Percentiles rank a stretch among this genome's conserved stretches.
Conservation (phyloP, 1,140 invertebrate species). For the Triops cancriformis region DNA sequence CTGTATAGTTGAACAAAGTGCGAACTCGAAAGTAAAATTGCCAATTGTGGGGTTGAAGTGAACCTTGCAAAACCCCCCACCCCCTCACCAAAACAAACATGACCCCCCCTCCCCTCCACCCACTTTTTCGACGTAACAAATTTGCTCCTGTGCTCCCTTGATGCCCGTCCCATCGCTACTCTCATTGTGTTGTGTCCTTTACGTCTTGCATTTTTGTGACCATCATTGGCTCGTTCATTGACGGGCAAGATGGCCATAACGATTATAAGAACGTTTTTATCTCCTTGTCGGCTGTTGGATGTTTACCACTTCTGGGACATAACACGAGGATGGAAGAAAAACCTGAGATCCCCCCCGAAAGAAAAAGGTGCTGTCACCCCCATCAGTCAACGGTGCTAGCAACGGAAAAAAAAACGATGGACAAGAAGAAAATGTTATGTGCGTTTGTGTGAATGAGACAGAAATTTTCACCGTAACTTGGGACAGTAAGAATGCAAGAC, state of each 20-base stretch:
- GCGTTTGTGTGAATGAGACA: background rate
- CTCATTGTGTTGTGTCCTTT: background rate
- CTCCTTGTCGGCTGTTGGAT: slow-evolving; percentile 12
- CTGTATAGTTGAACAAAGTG: background rate
- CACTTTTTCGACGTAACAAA: slow-evolving; percentile 1
- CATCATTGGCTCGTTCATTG: background rate
- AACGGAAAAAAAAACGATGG: background rate
- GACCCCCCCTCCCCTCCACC: background rate
- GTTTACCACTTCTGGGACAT: background rate
- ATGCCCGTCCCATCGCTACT: slow-evolving; percentile 8
- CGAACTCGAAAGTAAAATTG: background rate
- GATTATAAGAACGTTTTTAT: background rate
- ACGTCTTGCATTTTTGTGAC: slow-evolving; percentile 11
- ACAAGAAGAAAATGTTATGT: background rate
- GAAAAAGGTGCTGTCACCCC: background rate
- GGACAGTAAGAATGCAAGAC: background rate
- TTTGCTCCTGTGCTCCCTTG: slow-evolving; percentile 12
- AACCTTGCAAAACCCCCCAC: background rate
- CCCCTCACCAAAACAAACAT: background rate
- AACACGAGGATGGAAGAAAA: background rate
- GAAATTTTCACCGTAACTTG: background rate
- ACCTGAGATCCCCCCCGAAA: background rate
- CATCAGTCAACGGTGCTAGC: slow-evolving; percentile 7
- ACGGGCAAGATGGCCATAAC: background rate
- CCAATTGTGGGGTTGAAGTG: background rate